A percentile compares a stretch with the other conserved stretches of the same genome.
Evolutionary conservation across 2,113 vertebrate genomes (phyloP).

Genomic region (Triplophysa tibetana): DNA sequence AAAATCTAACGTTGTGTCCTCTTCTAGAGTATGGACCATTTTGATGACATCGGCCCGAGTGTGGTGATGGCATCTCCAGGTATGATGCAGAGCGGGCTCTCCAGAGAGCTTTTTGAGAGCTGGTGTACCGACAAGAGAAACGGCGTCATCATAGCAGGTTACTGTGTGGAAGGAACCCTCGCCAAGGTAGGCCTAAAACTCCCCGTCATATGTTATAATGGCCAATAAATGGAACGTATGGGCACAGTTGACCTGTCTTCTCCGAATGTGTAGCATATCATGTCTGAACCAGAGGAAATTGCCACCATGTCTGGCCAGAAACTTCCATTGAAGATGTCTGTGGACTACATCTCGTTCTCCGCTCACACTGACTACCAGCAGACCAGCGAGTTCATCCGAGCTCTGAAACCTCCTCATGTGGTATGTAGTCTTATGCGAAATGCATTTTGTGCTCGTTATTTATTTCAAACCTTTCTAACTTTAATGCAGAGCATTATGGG

Average conservation of each 20-base stretch:
- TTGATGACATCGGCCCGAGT: conserved; percentile 97
- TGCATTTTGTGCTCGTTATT: background rate
- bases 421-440: conserved; percentile 67
- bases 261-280: conserved; percentile 84
- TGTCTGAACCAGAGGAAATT: conserved; percentile 99
- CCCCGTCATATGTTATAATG: background rate
- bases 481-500: background rate
- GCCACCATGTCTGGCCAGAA: conserved; percentile 99
- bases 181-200: conserved; percentile 80
- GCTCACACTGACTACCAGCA: conserved; percentile 99
- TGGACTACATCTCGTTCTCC: conserved; percentile 99
- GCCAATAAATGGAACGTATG: background rate
- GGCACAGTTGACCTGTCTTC: background rate
- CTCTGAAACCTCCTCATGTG: conserved; percentile 96
- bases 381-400: conserved; percentile 98
- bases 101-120: conserved; percentile 96
- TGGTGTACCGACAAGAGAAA: conserved; percentile 99
- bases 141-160: conserved; percentile 96
- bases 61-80: conserved; percentile 98
- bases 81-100: conserved; percentile 98
- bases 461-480: background rate
- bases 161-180: conserved; percentile 96
- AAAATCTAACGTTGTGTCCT: conserved; percentile 6
- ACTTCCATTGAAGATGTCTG: conserved; percentile 98
- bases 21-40: conserved; percentile 95